Conservation (phyloP, 1,140 invertebrate genomes). For the Vanessa tameamea region DNA sequence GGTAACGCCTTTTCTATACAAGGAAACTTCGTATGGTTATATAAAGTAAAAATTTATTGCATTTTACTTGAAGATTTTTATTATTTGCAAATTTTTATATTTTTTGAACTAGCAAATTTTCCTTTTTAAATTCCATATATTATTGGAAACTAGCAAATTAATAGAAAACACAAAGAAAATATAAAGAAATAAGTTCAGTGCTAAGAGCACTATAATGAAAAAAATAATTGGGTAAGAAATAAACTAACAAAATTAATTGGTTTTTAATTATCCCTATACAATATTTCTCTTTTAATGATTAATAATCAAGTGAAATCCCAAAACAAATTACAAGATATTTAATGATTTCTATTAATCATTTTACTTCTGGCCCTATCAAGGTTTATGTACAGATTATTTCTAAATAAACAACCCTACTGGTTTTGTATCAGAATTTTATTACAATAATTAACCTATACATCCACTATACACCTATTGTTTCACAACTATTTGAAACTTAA, state of each 20-base stretch:
- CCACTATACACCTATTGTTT: conserved; percentile 59
- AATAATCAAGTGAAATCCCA: conserved; percentile 7
- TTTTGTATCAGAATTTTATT: conserved; percentile 50
- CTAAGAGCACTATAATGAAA: not conserved
- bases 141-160: not conserved
- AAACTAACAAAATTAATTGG: conserved; percentile 28
- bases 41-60: not conserved
- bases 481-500: conserved; percentile 76
- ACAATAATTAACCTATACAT: conserved; percentile 68
- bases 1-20: conserved; percentile 1
- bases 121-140: no score
- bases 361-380: conserved; percentile 16
- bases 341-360: conserved; percentile 11
- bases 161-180: not conserved
- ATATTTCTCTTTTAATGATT: conserved; percentile 9
- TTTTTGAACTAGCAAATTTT: not conserved
- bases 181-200: not conserved
- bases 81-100: not conserved
- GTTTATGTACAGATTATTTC: conserved; percentile 47
- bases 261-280: conserved; percentile 31
- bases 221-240: conserved; percentile 30
- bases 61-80: not conserved
- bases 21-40: not conserved
- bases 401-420: conserved; percentile 74
- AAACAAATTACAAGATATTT: conserved; percentile 27